Conservation (phyloP, 2,888 invertebrate species). For the Torymus auratus region DNA sequence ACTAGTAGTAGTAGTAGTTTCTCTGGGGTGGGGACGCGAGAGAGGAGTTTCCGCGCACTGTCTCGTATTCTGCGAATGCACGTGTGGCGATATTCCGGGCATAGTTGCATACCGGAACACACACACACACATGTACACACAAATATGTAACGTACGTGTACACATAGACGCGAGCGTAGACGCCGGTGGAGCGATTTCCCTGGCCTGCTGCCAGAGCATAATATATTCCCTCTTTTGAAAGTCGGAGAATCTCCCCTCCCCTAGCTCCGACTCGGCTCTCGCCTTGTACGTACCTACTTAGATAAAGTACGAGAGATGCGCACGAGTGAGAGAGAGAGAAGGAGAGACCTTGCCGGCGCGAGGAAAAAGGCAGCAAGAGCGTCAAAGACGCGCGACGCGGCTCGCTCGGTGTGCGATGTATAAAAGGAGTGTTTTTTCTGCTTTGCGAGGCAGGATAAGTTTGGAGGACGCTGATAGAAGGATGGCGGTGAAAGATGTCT, state of each 20-base stretch:
- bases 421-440: no score
- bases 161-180: slow-evolving; percentile 50
- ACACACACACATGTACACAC: slow-evolving; percentile 18
- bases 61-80: slow-evolving; percentile 50
- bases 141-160: slow-evolving; percentile 45
- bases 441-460: no score
- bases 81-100: slow-evolving; percentile 55
- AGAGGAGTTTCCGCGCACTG: slow-evolving; percentile 1
- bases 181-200: slow-evolving; percentile 63
- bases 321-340: no score
- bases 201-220: slow-evolving; percentile 66
- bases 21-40: neutral
- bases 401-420: no score
- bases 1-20: no score
- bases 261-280: slow-evolving; percentile 1
- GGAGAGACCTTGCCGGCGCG: no score
- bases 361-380: no score
- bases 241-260: slow-evolving; percentile 23
- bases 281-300: slow-evolving; percentile 18
- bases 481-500: no score
- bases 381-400: no score
- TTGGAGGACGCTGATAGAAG: no score
- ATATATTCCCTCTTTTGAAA: slow-evolving; percentile 67
- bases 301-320: slow-evolving; percentile 22
- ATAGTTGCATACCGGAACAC: slow-evolving; percentile 55